Percentiles rank a stretch among this genome's conserved stretches.
phyloP scores from a whole-genome alignment of 2,113 vertebrate species.

The Pelodiscus sinensis region DNA sequence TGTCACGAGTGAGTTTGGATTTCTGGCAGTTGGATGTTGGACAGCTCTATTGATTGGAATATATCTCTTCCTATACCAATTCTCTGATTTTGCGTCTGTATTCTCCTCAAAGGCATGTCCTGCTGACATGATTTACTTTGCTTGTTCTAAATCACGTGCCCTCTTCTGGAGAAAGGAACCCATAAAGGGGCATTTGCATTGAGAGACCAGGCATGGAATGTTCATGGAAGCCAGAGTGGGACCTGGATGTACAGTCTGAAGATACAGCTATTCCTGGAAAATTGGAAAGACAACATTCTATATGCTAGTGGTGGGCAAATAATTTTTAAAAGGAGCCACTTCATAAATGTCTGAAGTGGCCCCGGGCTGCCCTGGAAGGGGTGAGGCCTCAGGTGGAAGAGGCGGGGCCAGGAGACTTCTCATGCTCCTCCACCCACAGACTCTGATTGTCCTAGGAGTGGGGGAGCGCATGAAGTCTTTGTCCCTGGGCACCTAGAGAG shows the following conservation, averaged over 20 bases:
- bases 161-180: not conserved
- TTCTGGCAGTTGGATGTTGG: not conserved
- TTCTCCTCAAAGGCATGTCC: no score
- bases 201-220: not conserved
- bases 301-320: no score
- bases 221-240: not conserved
- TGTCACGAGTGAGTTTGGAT: not conserved
- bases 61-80: not conserved
- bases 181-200: not conserved
- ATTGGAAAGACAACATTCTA: not conserved
- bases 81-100: not conserved
- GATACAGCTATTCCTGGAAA: not conserved
- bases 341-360: no score
- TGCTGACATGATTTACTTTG: not conserved
- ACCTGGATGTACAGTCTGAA: not conserved
- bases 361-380: no score
- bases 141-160: not conserved
- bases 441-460: no score
- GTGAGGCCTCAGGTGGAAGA: no score
- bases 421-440: no score
- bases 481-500: no score
- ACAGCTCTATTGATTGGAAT: not conserved
- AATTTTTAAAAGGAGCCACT: no score
- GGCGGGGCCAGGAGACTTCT: no score
- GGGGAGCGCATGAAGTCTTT: no score